phyloP scores from a whole-genome alignment of 30 jellyfish, hydroid and myxozoan genomes.

The Aurelia coerulea region DNA sequence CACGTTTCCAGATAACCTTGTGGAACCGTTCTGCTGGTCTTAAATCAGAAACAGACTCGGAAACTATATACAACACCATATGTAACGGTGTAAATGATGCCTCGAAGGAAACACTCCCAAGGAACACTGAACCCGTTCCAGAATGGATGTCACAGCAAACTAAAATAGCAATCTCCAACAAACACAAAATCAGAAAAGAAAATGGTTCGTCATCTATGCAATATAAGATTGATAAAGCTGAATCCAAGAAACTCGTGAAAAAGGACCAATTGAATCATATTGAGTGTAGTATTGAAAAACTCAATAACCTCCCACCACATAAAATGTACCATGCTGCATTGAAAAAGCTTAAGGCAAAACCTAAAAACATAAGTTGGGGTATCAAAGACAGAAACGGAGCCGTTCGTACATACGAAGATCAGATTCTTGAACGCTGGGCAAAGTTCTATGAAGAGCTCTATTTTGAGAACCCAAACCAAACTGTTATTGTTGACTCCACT shows the following conservation, averaged over 20 bases:
- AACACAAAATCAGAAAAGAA: constrained; percentile 6
- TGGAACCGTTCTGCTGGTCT: constrained; percentile 15
- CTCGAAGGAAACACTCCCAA: constrained; percentile 21
- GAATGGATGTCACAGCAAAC: constrained; percentile 28
- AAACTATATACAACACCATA: not conserved
- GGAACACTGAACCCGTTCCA: constrained; percentile 16
- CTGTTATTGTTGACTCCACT: not conserved
- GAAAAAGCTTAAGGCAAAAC: constrained; percentile 27
- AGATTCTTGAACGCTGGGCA: constrained; percentile 42
- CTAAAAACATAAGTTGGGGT: constrained; percentile 14
- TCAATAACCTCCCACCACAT: constrained; percentile 49
- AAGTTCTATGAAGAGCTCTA: constrained; percentile 34
- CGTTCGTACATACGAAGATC: not conserved
- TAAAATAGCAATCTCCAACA: constrained; percentile 3
- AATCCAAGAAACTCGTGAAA: constrained; percentile 13
- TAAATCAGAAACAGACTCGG: constrained; percentile 17
- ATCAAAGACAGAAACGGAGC: constrained; percentile 32
- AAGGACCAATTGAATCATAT: not conserved
- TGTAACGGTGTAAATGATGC: constrained; percentile 25
- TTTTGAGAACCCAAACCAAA: constrained; percentile 12
- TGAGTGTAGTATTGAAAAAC: constrained; percentile 14
- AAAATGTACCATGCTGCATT: constrained; percentile 38
- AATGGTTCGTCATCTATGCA: constrained; percentile 13
- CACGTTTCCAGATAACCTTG: not conserved
- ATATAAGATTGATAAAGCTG: constrained; percentile 28